Conservation (phyloP, 2,888 invertebrate species). For the Neuroscelio doddi region DNA sequence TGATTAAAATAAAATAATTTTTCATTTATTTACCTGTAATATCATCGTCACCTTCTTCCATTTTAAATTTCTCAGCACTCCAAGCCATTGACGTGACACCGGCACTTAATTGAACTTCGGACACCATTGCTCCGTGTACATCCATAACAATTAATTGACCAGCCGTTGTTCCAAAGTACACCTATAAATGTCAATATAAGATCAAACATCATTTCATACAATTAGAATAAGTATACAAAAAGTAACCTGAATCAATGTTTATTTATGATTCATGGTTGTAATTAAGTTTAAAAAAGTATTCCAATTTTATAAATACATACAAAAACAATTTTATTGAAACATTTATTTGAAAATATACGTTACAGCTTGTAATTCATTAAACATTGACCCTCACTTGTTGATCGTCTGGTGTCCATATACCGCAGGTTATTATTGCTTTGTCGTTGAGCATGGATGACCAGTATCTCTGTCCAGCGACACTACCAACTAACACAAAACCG, state of each 20-base stretch:
- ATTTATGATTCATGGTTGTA: too few relatives aligned
- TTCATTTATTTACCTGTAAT: slow-evolving; percentile 57
- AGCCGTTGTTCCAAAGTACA: slow-evolving; percentile 95
- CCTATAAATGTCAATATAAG: slow-evolving; percentile 72
- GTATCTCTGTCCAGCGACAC: slow-evolving; percentile 96
- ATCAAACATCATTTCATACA: too few relatives aligned
- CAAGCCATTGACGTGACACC: slow-evolving; percentile 94
- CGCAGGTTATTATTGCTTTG: slow-evolving; percentile 95
- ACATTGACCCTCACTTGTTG: slow-evolving; percentile 78
- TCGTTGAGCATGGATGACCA: slow-evolving; percentile 98
- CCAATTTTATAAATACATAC: too few relatives aligned
- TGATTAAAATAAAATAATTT: too few relatives aligned
- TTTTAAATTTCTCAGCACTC: slow-evolving; percentile 98
- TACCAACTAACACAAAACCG: slow-evolving; percentile 98
- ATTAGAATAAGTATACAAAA: too few relatives aligned
- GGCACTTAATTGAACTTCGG: slow-evolving; percentile 78
- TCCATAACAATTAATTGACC: slow-evolving; percentile 98
- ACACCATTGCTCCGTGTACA: slow-evolving; percentile 95
- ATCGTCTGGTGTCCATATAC: slow-evolving; percentile 98
- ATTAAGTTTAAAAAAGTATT: too few relatives aligned
- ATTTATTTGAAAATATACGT: too few relatives aligned
- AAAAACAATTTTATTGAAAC: too few relatives aligned
- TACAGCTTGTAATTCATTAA: too few relatives aligned
- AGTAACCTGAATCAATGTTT: too few relatives aligned
- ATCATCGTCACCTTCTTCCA: slow-evolving; percentile 93